Conservation (phyloP, 2,797 vertebrate genomes). For the Oreonectes daqikongensis region DNA sequence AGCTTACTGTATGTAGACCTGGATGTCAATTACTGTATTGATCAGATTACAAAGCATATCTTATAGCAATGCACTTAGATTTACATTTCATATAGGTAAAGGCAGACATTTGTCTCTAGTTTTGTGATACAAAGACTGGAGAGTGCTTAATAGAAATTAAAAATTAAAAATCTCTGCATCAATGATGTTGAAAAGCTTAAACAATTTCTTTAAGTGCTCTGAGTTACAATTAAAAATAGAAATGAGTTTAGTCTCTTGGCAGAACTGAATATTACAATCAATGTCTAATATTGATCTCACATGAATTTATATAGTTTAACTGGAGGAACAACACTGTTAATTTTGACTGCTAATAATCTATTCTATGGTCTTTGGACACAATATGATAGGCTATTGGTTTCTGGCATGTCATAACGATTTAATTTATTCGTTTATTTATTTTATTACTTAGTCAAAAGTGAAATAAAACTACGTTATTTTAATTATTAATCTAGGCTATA, state of each 20-base stretch:
- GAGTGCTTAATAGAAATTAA: constrained; percentile 38
- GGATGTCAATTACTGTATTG: constrained; percentile 19
- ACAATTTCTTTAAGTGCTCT: constrained; percentile 12
- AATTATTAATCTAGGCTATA: too few relatives aligned
- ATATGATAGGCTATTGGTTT: background rate
- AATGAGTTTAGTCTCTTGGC: background rate
- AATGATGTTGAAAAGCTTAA: background rate
- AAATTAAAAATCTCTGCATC: constrained; percentile 19
- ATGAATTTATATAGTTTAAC: background rate
- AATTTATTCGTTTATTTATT: background rate
- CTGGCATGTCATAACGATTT: background rate
- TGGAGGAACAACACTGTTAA: background rate
- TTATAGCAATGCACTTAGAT: constrained; percentile 36
- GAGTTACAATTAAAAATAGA: constrained; percentile 13
- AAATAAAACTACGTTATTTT: too few relatives aligned
- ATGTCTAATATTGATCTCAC: background rate
- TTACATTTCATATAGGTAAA: constrained; percentile 4
- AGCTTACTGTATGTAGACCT: background rate
- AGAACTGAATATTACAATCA: too few relatives aligned
- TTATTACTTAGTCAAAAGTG: too few relatives aligned
- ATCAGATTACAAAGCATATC: constrained; percentile 9
- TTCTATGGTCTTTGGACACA: background rate
- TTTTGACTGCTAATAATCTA: background rate
- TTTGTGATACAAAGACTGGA: constrained; percentile 11
- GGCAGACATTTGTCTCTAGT: constrained; percentile 28